Conservation (phyloP, 2,888 invertebrate genomes). For the Acleris literana region DNA sequence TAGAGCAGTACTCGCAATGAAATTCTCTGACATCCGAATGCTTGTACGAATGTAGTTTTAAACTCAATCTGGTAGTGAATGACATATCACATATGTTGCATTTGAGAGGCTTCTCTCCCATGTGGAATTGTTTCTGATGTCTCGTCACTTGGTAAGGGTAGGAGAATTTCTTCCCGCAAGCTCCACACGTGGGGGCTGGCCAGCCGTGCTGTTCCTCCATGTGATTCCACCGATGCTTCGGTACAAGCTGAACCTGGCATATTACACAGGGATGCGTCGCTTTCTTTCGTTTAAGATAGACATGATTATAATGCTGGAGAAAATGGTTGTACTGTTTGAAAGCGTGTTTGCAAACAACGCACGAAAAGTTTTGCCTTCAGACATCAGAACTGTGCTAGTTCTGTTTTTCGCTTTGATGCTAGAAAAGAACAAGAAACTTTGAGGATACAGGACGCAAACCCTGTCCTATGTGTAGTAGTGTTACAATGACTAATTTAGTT, state of each 20-base stretch:
- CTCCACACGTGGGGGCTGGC: constrained; percentile 29
- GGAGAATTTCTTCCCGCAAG: constrained; percentile 34
- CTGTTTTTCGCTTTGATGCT: constrained; percentile 27
- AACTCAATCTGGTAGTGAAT: neutral
- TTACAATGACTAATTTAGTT: no score
- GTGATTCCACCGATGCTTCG: constrained; percentile 20
- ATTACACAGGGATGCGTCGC: constrained; percentile 29
- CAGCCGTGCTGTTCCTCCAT: constrained; percentile 28
- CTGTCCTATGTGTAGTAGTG: no score
- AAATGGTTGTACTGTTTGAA: constrained; percentile 20
- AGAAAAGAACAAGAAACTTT: constrained; percentile 31
- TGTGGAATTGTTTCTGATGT: constrained; percentile 27
- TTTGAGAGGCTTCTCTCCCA: constrained; percentile 23
- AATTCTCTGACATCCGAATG: constrained; percentile 20
- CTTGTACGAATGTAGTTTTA: constrained; percentile 16
- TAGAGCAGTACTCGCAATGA: constrained; percentile 23
- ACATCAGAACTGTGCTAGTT: constrained; percentile 25
- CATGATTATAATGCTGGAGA: constrained; percentile 30
- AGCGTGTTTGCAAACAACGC: constrained; percentile 13
- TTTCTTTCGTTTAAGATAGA: constrained; percentile 29
- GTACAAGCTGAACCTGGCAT: constrained; percentile 7
- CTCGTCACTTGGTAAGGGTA: constrained; percentile 22
- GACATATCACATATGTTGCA: constrained; percentile 17
- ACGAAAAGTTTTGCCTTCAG: constrained; percentile 5
- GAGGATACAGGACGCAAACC: constrained; percentile 7